phyloP scores from a whole-genome alignment of 2,113 vertebrate genomes.

The Anarrhichthys ocellatus region DNA sequence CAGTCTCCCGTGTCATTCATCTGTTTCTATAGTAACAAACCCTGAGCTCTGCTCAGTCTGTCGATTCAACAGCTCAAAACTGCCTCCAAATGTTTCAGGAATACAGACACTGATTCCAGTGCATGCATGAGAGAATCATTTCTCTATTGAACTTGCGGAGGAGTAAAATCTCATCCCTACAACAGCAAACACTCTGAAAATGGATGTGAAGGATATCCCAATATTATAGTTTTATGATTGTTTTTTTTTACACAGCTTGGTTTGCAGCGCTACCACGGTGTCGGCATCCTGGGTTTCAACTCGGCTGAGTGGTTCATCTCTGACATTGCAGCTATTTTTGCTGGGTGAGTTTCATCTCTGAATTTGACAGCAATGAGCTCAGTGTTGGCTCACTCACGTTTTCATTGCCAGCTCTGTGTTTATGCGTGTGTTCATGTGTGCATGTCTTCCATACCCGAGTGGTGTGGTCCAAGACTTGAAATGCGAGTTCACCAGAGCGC shows the following conservation, averaged over 20 bases:
- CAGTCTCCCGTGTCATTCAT: neutral
- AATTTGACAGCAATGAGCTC: neutral
- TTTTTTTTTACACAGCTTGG: constrained; percentile 87
- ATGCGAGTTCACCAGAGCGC: neutral
- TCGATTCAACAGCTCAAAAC: neutral
- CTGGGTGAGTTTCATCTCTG: constrained; percentile 85
- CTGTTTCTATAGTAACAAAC: constrained; percentile 4
- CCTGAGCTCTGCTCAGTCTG: neutral
- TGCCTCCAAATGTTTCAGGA: neutral
- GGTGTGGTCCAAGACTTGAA: neutral
- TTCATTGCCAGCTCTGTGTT: no score
- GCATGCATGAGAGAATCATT: neutral
- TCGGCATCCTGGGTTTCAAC: constrained; percentile 95
- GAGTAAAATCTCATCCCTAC: neutral
- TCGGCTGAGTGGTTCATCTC: constrained; percentile 91
- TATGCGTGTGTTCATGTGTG: neutral
- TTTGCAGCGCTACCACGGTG: constrained; percentile 89
- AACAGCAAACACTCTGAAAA: neutral
- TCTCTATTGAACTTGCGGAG: neutral
- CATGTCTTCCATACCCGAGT: neutral
- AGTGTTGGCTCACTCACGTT: neutral
- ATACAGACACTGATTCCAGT: neutral
- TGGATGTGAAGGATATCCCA: neutral
- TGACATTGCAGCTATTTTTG: constrained; percentile 90
- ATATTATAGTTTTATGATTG: neutral